Evolutionary conservation across 2,888 invertebrate genomes (phyloP), one percentile per base, ranked within the genome.

Genomic region (Diogma glabrata): DNA sequence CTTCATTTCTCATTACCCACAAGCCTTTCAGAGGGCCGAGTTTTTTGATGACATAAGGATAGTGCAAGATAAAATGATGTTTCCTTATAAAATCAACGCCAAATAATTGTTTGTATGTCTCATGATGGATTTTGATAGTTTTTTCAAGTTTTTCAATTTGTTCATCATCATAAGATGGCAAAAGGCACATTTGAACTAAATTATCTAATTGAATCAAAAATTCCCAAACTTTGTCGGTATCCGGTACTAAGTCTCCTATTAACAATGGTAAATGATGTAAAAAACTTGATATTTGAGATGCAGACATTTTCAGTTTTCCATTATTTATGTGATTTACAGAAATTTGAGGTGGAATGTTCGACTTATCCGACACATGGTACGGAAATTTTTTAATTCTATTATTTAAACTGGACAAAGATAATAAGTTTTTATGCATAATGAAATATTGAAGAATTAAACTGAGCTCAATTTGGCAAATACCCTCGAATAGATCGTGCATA

Each of bases 1-100:
- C 33, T 33, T 33, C 33, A 10, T 33, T 33, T 33, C 33, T 12
- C 33, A 38, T 38, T 38, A 38, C 38, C 38, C 38, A 38, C 10
- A 38, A 38, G 5, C 38, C 38, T 38, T 38, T 38, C 16, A 38
- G 9, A 38, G 38, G 38, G 3, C 38, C 9, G 3, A 38, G 38
- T 17, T 38, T 38, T 38, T 14, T 38, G 6, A 38, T 38, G 8
- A 38, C 38, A 14, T 38, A 16, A 17, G 38, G 38, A 14, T 38
- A 38, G 10, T 38, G 38, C 3, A 38, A 19, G 9, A 14, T 14
- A 10, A 38, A 38, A 14, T 38, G 9, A 38, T 38, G 38, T 38
- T 38, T 38, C 10, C 38, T 16, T 14, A 38, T 14, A 10, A 38
- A 38, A 38, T 38, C 38, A 14, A 10, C 38, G 8, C 16, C 16